Conservation (phyloP, 2,113 vertebrate genomes). For the Pseudorasbora parva region DNA sequence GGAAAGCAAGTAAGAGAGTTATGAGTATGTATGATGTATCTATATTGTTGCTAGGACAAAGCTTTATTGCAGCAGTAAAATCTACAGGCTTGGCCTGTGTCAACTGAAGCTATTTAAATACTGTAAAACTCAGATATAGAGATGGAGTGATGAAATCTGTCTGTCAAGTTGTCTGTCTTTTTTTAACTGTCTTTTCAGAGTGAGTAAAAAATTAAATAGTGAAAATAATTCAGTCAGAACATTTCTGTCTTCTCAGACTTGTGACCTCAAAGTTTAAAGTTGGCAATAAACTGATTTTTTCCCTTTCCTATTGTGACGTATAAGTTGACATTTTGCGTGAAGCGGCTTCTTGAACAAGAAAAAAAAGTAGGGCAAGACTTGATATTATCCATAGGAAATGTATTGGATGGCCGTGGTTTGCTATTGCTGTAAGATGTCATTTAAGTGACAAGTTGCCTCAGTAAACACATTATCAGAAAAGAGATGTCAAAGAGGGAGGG, state of each 20-base stretch:
- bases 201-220: conserved; percentile 18
- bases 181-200: conserved; percentile 7
- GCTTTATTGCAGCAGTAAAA: conserved; percentile 52
- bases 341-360: no score
- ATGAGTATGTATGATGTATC: conserved; percentile 47
- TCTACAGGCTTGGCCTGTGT: conserved; percentile 47
- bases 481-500: no score
- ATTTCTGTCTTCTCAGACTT: background rate
- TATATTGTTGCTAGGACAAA: conserved; percentile 47
- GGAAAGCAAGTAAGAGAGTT: conserved; percentile 13
- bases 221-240: background rate
- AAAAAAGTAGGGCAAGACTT: no score
- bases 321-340: no score
- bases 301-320: no score
- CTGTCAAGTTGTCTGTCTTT: conserved; percentile 18
- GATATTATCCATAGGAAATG: no score
- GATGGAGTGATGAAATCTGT: conserved; percentile 32
- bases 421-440: no score
- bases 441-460: no score
- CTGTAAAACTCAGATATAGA: conserved; percentile 42
- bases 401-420: no score
- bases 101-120: conserved; percentile 50
- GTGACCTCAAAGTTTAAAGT: background rate
- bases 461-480: no score
- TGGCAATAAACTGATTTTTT: no score